Evolutionary conservation across 2,113 vertebrate genomes (phyloP).

Genomic region (Synchiropus splendidus): DNA sequence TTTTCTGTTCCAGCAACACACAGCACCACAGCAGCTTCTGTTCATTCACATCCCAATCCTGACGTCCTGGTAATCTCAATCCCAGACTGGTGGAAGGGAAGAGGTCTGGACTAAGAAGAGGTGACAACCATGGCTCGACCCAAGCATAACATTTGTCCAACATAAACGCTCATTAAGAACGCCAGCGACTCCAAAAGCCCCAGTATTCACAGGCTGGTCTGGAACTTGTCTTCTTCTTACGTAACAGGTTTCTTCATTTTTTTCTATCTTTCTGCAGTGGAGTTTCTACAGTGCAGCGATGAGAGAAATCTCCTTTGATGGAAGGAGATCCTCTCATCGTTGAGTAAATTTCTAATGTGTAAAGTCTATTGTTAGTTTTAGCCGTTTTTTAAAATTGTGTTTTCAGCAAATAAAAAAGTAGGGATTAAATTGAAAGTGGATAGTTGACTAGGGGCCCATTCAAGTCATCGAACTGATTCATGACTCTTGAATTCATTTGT

Average conservation of each 20-base stretch:
- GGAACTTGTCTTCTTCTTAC: conserved; percentile 21
- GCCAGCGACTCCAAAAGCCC: conserved; percentile 19
- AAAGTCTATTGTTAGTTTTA: too few species aligned
- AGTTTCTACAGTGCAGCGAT: too few species aligned
- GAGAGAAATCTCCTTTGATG: too few species aligned
- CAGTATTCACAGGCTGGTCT: conserved; percentile 10
- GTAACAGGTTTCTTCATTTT: conserved; percentile 6
- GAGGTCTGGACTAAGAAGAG: background rate
- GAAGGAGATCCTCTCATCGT: too few species aligned
- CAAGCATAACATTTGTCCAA: conserved; percentile 22
- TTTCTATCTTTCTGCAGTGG: too few species aligned
- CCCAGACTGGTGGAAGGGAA: conserved; percentile 6
- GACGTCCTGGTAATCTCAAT: conserved; percentile 9
- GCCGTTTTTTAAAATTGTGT: too few species aligned
- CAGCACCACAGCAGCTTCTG: conserved; percentile 17
- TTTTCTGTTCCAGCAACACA: conserved; percentile 20
- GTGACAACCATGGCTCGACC: background rate
- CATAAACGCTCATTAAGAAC: conserved; percentile 34
- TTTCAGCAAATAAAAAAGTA: too few species aligned
- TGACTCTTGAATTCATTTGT: too few species aligned
- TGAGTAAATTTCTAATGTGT: too few species aligned
- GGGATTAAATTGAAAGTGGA: too few species aligned
- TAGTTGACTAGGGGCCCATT: too few species aligned
- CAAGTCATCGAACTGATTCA: too few species aligned
- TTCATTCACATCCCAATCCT: background rate